These are phyloP conservation scores for Merops nubicus DNA, from an alignment of 2,113 vertebrate genomes.

Conservation along the genomic window DNA sequence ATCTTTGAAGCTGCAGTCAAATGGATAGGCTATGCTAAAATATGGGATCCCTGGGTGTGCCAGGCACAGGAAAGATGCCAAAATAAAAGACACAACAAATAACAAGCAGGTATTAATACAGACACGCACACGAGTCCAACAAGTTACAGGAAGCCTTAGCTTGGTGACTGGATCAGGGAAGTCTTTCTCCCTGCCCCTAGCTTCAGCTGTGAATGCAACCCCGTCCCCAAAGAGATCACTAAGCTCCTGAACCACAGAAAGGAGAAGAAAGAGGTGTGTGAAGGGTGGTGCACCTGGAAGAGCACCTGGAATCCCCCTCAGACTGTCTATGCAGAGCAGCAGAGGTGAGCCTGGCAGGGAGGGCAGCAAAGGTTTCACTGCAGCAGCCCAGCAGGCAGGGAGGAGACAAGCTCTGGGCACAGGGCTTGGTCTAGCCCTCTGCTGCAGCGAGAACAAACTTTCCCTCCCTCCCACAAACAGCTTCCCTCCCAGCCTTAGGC, in stretches of 20 bases:
- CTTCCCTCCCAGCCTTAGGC: not conserved
- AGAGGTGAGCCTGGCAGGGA: not conserved
- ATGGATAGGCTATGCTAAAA: conserved; percentile 52
- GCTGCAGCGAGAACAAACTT: not conserved
- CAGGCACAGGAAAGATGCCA: conserved; percentile 54
- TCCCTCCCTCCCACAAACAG: conserved; percentile 10
- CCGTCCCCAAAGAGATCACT: not conserved
- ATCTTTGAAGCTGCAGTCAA: conserved; percentile 51
- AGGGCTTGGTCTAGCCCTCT: not conserved
- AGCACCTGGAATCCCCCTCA: conserved; percentile 53
- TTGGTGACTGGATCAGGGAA: conserved; percentile 1
- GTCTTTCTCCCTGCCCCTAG: conserved; percentile 25
- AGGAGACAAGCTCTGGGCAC: not conserved
- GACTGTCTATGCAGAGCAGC: not conserved
- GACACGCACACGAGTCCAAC: conserved; percentile 62
- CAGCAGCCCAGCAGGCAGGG: not conserved
- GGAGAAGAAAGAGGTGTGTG: not conserved
- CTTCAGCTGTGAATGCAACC: conserved; percentile 12
- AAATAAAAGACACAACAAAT: conserved; percentile 8
- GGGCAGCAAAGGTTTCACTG: not conserved
- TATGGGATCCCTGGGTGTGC: conserved; percentile 21
- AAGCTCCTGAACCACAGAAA: not conserved
- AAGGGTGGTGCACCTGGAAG: conserved; percentile 19
- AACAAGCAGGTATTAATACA: conserved; percentile 62
- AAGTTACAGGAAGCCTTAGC: conserved; percentile 62